Evolutionary conservation across 2,888 invertebrate genomes (phyloP).

Genomic region (Tetragnatha montana): DNA sequence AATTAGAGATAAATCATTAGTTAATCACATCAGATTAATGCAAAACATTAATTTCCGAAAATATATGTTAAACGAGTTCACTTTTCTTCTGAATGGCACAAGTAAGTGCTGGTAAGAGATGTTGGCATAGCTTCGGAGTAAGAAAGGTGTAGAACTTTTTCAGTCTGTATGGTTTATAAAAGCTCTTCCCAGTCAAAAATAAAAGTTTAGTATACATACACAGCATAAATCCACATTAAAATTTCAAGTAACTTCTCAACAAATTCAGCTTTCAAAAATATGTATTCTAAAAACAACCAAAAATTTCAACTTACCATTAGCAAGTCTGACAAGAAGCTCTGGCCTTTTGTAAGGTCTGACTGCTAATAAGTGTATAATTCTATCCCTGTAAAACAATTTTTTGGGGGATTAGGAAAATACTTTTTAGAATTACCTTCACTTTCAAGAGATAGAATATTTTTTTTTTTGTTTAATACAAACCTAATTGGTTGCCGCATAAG

Average conservation of each 20-base stretch:
- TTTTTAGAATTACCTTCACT: no score
- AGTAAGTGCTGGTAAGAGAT: no score
- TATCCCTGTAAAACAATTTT: conserved; percentile 82
- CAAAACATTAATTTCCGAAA: no score
- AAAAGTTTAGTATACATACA: background rate
- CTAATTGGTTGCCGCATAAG: conserved; percentile 85
- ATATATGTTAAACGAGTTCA: no score
- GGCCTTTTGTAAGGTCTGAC: conserved; percentile 95
- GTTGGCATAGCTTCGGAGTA: background rate
- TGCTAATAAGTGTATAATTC: conserved; percentile 94
- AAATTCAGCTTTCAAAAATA: background rate
- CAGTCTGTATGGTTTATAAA: no score
- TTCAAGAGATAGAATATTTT: background rate
- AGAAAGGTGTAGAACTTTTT: no score
- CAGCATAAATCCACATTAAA: no score
- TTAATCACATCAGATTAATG: no score
- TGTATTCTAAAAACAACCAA: background rate
- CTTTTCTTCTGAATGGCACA: no score
- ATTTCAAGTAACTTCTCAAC: no score
- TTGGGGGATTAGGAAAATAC: no score
- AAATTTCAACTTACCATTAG: conserved; percentile 80
- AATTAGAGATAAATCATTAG: no score
- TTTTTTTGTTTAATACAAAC: conserved; percentile 77
- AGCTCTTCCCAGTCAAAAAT: background rate
- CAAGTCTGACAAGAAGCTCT: conserved; percentile 86